These are phyloP conservation scores for Rhinoderma darwinii DNA, from an alignment of 2,113 vertebrate species.

Conservation along the genomic window DNA sequence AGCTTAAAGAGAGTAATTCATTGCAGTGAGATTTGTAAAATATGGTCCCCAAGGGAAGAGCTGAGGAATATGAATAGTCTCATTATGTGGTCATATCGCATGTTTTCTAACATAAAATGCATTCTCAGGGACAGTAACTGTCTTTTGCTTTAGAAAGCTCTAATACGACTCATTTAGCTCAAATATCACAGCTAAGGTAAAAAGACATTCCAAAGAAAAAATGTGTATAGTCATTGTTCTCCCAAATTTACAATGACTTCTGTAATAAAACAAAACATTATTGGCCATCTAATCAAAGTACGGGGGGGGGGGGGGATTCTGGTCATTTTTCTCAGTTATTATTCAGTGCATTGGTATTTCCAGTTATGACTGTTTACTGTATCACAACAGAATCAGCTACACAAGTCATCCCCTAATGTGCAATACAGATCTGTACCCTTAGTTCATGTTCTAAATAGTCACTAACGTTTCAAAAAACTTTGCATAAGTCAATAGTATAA, in stretches of 20 bases:
- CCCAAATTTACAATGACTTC: background rate
- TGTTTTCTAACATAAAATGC: background rate
- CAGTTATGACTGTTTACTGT: no score
- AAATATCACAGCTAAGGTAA: background rate
- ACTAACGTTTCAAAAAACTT: no score
- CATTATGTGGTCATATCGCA: background rate
- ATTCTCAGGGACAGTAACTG: background rate
- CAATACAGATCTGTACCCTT: no score
- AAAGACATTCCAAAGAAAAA: background rate
- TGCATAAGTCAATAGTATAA: no score
- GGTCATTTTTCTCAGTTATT: no score
- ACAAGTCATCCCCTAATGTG: no score
- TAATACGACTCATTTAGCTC: background rate
- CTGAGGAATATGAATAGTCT: slow-evolving; percentile 16
- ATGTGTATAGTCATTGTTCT: background rate
- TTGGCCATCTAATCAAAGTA: no score
- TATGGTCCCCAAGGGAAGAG: background rate
- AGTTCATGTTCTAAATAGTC: no score
- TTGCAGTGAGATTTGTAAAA: slow-evolving; percentile 1
- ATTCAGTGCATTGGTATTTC: no score
- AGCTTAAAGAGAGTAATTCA: background rate
- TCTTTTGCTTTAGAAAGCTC: background rate
- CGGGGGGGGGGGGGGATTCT: no score
- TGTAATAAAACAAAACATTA: no score
- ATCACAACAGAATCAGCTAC: no score